Evolutionary conservation across 92 coral and sea anemone species (phyloP).

Genomic region (Zoanthus gigantus): DNA sequence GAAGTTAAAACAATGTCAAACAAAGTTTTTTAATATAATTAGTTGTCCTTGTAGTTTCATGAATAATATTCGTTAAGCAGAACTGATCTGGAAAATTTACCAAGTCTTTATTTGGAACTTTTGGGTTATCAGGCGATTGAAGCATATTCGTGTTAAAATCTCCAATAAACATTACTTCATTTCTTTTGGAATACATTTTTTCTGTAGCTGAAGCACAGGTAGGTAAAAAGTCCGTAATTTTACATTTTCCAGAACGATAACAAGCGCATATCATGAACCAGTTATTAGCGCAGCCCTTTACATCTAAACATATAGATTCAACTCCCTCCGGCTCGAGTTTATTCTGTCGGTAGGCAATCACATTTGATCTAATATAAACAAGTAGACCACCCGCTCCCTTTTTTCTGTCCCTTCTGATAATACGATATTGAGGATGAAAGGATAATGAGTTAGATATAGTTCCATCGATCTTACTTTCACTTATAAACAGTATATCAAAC

Average conservation of each 20-base stretch:
- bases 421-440: conserved; percentile 35
- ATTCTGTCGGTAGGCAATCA: conserved; percentile 35
- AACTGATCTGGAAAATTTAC: conserved; percentile 65
- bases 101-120: conserved; percentile 67
- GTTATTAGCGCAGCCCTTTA: conserved; percentile 47
- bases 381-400: conserved; percentile 37
- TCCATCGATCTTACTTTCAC: conserved; percentile 28
- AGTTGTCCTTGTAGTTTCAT: conserved; percentile 69
- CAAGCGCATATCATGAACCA: conserved; percentile 75
- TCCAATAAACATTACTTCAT: conserved; percentile 66
- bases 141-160: conserved; percentile 71
- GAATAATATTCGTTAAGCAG: conserved; percentile 70
- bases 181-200: conserved; percentile 64
- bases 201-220: conserved; percentile 61
- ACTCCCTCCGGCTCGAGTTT: conserved; percentile 65
- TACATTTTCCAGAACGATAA: conserved; percentile 71
- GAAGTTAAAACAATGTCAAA: conserved; percentile 63
- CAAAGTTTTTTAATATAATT: conserved; percentile 40
- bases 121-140: conserved; percentile 31
- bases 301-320: conserved; percentile 58
- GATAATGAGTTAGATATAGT: conserved; percentile 9
- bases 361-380: conserved; percentile 37
- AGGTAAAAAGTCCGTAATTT: conserved; percentile 52
- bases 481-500: conserved; percentile 19
- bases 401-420: conserved; percentile 36